These are phyloP conservation scores for Tetragonula clypearis DNA, from an alignment of 1,140 invertebrate genomes.

Conservation along the genomic window DNA sequence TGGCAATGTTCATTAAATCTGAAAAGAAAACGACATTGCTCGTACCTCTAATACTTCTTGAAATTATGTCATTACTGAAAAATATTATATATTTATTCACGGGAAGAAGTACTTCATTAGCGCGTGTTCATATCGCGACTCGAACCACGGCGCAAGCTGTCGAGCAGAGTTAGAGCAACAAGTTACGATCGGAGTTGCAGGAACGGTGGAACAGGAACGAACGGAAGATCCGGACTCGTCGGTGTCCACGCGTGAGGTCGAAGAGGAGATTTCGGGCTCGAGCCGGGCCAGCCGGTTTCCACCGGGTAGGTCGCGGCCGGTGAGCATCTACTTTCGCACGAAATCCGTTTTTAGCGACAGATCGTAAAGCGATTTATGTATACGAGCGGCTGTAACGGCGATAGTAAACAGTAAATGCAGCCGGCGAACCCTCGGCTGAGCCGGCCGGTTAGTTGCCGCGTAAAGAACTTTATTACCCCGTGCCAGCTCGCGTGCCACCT, in stretches of 20 bases:
- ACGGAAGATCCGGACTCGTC: background rate
- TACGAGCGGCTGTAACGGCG: slow-evolving; percentile 77
- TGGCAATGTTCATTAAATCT: no score
- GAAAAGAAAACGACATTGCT: no score
- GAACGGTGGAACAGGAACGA: no score
- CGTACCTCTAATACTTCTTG: no score
- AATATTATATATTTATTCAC: no score
- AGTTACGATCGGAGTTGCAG: background rate
- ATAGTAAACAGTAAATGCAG: slow-evolving; percentile 79
- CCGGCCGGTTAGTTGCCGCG: slow-evolving; percentile 76
- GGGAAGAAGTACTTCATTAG: no score
- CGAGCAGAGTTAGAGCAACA: background rate
- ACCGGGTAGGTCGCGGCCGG: slow-evolving; percentile 47
- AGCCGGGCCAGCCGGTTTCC: background rate
- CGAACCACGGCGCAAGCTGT: background rate
- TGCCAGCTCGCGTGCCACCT: slow-evolving; percentile 74
- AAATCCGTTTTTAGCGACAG: slow-evolving; percentile 81
- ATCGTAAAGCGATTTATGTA: slow-evolving; percentile 81
- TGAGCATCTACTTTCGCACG: slow-evolving; percentile 75
- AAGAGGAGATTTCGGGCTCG: background rate
- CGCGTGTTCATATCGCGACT: background rate
- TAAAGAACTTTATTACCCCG: slow-evolving; percentile 79
- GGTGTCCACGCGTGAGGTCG: background rate
- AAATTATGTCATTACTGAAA: no score
- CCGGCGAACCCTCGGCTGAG: slow-evolving; percentile 62